phyloP scores from a whole-genome alignment of 2,797 vertebrate genomes.

The Siniperca scherzeri region DNA sequence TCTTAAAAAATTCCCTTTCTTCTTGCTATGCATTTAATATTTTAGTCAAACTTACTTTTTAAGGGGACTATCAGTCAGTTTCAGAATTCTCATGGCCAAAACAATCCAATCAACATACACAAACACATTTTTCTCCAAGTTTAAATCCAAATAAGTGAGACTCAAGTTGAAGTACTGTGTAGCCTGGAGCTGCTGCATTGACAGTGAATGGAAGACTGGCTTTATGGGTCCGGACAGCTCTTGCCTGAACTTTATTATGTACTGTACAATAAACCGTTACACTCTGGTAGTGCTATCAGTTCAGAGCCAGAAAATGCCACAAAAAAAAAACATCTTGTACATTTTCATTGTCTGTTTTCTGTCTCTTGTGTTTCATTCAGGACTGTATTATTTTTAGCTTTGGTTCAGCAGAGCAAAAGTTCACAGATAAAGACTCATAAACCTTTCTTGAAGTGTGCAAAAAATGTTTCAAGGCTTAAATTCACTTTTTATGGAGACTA shows the following conservation, averaged over 20 bases:
- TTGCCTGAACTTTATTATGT: conserved; percentile 55
- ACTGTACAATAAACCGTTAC: conserved; percentile 43
- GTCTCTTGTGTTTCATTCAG: conserved; percentile 45
- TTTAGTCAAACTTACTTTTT: conserved; percentile 11
- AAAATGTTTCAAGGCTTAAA: conserved; percentile 24
- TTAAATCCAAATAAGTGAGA: conserved; percentile 24
- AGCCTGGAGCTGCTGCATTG: conserved; percentile 43
- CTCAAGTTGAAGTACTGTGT: conserved; percentile 3
- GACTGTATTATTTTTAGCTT: conserved; percentile 42
- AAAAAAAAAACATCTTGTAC: conserved; percentile 22
- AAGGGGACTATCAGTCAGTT: conserved; percentile 1
- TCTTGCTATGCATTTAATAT: conserved; percentile 27
- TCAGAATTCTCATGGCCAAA: conserved; percentile 2
- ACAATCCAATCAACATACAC: conserved; percentile 32
- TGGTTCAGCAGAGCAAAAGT: conserved; percentile 27
- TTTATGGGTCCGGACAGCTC: conserved; percentile 46
- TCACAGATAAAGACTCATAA: conserved; percentile 32
- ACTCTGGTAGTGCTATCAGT: conserved; percentile 27
- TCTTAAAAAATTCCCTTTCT: neutral
- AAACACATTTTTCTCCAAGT: conserved; percentile 23
- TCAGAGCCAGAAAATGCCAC: conserved; percentile 36
- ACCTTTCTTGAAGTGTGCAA: conserved; percentile 26
- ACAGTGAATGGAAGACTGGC: conserved; percentile 41
- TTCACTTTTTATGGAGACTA: conserved; percentile 28
- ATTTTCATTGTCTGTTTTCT: conserved; percentile 40